Base-by-base conservation (phyloP, 2,797 vertebrate genomes). In the Pangasius djambal region DNA sequence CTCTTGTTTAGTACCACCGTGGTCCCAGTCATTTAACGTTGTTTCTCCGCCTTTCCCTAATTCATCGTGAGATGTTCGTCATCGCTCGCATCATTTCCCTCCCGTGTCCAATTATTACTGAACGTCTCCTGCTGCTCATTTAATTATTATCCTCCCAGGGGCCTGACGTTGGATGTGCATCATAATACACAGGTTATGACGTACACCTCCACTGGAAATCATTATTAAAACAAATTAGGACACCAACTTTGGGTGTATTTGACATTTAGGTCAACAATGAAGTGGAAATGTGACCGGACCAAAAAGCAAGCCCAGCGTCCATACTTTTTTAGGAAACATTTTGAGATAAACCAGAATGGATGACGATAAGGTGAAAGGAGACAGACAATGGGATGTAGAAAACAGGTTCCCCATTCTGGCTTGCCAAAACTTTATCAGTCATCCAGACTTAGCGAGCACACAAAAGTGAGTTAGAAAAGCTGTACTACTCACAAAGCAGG, bases 71-170 rank as follows among this genome's bases (percentile, higher is more conserved):
- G 72, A 78, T 69, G 75, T 90, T 86, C 83, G 70, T 93, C 90
- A 91, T 88, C 22, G 22, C 22, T 37, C 61, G 0, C 44, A 28
- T 57, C 83, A 88, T 87, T 88, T 91, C 69, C 92, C 84, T 92
- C 92, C 63, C 48, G 91, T 92, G 92, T 78, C 91, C 91, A 94
- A 93, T 93, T 93, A 93, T 82, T 92, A 59, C 83, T 25, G 57
- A 70, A 83, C 50, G 15, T 55, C 59, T 86, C 57, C 78, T 82
- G 85, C 90, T 72, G 90, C 61, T 89, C 61, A 25, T 70, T 91
- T 86, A 89, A 87, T 86, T 88, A 74, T 61, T 59, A 74, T 70
- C 72, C 84, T 83, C 90, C 81, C 88, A 25, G 81, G 91, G 89
- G 87, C 79, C 70, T 31, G 67, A 79, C 2, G 63, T 20, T 37